These are phyloP conservation scores for Pollenia griseotomentosa DNA, from an alignment of 2,888 invertebrate species.

Conservation along the genomic window DNA sequence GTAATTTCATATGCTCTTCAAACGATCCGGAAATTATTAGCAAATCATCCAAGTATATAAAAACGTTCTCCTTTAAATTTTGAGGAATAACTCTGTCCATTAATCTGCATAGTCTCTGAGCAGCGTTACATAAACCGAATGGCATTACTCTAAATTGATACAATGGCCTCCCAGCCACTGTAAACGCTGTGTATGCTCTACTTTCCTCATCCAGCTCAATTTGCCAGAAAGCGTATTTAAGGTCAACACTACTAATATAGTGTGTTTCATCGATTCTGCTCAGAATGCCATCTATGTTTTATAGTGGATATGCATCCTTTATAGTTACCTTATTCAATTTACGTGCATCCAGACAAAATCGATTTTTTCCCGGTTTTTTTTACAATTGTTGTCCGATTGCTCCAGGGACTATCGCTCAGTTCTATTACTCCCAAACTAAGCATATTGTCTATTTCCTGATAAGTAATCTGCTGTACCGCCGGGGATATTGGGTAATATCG, in stretches of 20 bases:
- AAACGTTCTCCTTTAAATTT: background rate
- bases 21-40: background rate
- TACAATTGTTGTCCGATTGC: background rate
- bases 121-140: background rate
- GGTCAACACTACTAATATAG: conserved; percentile 57
- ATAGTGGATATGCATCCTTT: background rate
- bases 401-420: background rate
- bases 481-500: background rate
- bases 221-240: conserved; percentile 48
- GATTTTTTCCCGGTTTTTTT: background rate
- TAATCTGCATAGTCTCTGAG: background rate
- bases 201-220: conserved; percentile 44
- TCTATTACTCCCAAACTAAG: background rate
- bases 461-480: conserved; percentile 19
- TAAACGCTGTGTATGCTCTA: conserved; percentile 45
- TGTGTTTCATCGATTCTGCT: background rate
- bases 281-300: background rate
- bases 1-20: too few relatives aligned
- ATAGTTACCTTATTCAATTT: background rate
- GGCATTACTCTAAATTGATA: background rate
- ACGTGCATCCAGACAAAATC: background rate
- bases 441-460: conserved; percentile 8
- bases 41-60: background rate
- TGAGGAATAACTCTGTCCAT: background rate
- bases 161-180: background rate